Evolutionary conservation across 2,888 invertebrate genomes (phyloP).

Genomic region (Syrphus vitripennis): DNA sequence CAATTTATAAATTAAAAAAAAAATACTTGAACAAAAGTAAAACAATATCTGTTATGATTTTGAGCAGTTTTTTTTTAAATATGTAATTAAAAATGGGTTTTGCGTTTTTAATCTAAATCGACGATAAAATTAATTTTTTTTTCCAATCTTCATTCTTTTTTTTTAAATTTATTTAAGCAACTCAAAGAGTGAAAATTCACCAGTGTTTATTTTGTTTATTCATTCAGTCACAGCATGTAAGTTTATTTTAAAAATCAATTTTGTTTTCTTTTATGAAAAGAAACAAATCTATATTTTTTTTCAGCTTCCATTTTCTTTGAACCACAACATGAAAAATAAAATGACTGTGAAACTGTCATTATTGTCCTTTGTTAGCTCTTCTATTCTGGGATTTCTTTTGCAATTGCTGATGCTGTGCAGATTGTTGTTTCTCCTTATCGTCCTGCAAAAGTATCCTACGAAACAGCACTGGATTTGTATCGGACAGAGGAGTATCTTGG

Average conservation of each 20-base stretch:
- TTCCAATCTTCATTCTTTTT: no score
- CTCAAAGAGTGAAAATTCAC: no score
- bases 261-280: conserved; percentile 15
- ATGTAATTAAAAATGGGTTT: no score
- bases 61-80: no score
- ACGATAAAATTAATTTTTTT: no score
- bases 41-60: no score
- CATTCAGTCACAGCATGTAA: background rate
- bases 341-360: conserved; percentile 18
- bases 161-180: background rate
- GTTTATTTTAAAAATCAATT: background rate
- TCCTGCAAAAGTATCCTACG: conserved; percentile 76
- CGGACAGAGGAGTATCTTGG: conserved; percentile 51
- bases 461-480: conserved; percentile 77
- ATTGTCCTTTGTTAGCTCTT: conserved; percentile 47
- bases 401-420: conserved; percentile 16
- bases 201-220: no score
- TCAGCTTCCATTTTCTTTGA: background rate
- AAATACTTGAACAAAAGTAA: no score
- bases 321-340: background rate
- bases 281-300: background rate
- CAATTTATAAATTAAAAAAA: no score
- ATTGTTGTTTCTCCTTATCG: conserved; percentile 50
- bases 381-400: conserved; percentile 44
- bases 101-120: no score